Base-by-base conservation (phyloP, 2,888 invertebrate species). In the Caenorhabditis drosophilae region DNA sequence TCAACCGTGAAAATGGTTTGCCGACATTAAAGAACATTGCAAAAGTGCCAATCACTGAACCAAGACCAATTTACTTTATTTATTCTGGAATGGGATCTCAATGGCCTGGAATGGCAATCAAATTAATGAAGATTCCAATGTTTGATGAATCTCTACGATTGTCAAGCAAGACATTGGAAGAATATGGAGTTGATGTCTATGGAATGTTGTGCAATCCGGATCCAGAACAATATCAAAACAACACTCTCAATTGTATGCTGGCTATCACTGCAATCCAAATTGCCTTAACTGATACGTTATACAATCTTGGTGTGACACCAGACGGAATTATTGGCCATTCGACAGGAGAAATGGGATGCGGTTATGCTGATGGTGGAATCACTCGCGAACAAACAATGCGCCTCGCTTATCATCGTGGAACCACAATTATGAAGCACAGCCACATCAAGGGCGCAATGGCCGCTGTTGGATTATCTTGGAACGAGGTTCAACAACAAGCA, bases 71-170 rank as follows among this genome's bases (percentile, higher is more conserved):
- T 54, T 97, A 95, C 92, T 97, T 89, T 85, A 89, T 97, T 68
- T 97, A 93, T 86, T 91, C 94, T 44, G 98, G 98, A 61, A 97
- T 98, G 97, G 97, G 97, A 15, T 90, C 92, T 40, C 97, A 97
- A 86, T 97, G 96, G 96, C 88, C 91, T 46, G 93, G 92, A 79
- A 97, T 97, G 96, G 95, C 90, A 15, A 89, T 89, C 82, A 89
- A 90, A 60, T 87, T 98, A 73, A 90, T 96, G 89, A 40, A 48
- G 67, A 87, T 97, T 68, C 91, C 92, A 52, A 86, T 87, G 1
- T 96, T 96, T 86, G 89, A 89, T 67, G 88, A 89, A 53, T 90
- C 92, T 58, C 89, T 97, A 73, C 87, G 88, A 15, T 69, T 54
- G 16, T 82, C 75, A 20, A 76, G 75, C 67, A 70, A 80, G 50